Evolutionary conservation across 2,797 vertebrate species (phyloP).

Genomic region (Megaceryle alcyon): DNA sequence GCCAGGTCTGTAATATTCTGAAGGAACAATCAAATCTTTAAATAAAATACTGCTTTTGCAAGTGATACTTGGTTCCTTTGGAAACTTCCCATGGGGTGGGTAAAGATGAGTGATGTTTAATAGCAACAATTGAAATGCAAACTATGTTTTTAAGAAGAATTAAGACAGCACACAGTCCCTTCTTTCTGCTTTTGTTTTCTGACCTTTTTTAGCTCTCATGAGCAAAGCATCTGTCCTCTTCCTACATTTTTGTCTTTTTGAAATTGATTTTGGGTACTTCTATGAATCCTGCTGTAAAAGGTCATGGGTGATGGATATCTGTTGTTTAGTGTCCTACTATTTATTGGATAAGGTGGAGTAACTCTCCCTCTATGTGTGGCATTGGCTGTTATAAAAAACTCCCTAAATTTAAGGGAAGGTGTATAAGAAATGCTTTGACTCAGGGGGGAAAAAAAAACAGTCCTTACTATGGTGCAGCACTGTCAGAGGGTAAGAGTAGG

Average conservation of each 20-base stretch:
- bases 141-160: not conserved
- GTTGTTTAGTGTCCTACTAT: not conserved
- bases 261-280: not conserved
- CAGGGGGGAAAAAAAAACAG: rapidly evolving
- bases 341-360: not conserved
- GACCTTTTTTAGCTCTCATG: not conserved
- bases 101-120: not conserved
- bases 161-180: not conserved
- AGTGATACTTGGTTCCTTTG: not conserved
- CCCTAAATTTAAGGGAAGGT: not conserved
- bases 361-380: not conserved
- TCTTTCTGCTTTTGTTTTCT: not conserved
- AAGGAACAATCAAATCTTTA: not conserved
- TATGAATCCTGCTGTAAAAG: not conserved
- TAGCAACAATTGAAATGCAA: not conserved
- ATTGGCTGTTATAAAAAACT: not conserved
- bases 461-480: not conserved
- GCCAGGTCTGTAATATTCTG: not conserved
- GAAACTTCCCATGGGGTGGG: not conserved
- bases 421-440: not conserved
- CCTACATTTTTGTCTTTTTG: not conserved
- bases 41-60: not conserved
- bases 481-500: not conserved
- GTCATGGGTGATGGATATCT: not conserved
- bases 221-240: not conserved